Evolutionary conservation across 2,888 invertebrate genomes (phyloP).

Genomic region (Isotomurus palustris): DNA sequence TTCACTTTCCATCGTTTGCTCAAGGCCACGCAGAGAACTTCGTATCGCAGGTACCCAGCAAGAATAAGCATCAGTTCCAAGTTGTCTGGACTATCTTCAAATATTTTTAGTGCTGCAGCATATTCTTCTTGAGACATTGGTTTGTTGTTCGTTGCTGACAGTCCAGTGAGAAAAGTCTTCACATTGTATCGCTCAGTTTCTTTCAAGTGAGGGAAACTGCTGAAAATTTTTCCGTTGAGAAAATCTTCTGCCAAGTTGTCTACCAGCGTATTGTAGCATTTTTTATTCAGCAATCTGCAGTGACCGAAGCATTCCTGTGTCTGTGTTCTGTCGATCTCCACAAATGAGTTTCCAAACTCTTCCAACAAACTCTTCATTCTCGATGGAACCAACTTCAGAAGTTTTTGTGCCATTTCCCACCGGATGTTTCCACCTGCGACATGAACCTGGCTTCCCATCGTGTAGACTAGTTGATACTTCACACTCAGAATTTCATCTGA

Average conservation of each 20-base stretch:
- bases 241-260: slow-evolving; percentile 7
- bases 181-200: neutral
- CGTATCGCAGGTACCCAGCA: slow-evolving; percentile 29
- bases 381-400: slow-evolving; percentile 9
- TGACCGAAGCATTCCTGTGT: neutral
- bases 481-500: slow-evolving; percentile 37
- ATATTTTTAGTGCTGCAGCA: neutral
- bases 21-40: slow-evolving; percentile 23
- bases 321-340: neutral
- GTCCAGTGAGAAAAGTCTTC: slow-evolving; percentile 19
- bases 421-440: slow-evolving; percentile 26
- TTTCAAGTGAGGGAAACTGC: neutral
- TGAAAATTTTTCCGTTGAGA: slow-evolving; percentile 1
- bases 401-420: slow-evolving; percentile 21
- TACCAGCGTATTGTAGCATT: neutral
- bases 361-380: neutral
- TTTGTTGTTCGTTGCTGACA: too few relatives aligned
- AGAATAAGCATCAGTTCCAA: slow-evolving; percentile 25
- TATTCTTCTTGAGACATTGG: neutral
- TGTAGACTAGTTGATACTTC: slow-evolving; percentile 40
- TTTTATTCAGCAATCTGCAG: slow-evolving; percentile 3
- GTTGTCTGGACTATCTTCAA: slow-evolving; percentile 1
- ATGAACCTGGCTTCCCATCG: slow-evolving; percentile 27
- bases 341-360: neutral
- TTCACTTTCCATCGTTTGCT: slow-evolving; percentile 41